Evolutionary conservation across 2,113 vertebrate species (phyloP).

Genomic region (Ceratotherium simum): DNA sequence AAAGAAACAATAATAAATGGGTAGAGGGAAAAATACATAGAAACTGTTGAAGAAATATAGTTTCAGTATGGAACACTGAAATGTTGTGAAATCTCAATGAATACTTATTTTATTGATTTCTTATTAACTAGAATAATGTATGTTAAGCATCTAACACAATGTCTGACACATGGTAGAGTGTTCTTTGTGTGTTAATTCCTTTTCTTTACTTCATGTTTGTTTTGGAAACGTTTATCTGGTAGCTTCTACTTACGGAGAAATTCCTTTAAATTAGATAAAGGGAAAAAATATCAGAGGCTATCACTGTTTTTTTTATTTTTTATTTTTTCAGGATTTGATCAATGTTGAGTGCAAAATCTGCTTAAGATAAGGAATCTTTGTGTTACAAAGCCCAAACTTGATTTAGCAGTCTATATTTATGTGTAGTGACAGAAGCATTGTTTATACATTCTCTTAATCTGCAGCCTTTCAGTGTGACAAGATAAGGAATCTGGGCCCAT

Average conservation of each 20-base stretch:
- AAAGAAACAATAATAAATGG: not conserved
- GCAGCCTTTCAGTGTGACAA: constrained; percentile 84
- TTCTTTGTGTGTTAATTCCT: not conserved
- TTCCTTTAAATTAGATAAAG: constrained; percentile 76
- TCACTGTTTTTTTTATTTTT: constrained; percentile 50
- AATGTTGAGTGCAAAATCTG: constrained; percentile 80
- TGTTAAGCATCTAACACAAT: not conserved
- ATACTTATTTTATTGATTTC: constrained; percentile 70
- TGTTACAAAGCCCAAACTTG: constrained; percentile 85
- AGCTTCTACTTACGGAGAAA: constrained; percentile 73
- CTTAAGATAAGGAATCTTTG: constrained; percentile 79
- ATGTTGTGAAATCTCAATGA: constrained; percentile 80
- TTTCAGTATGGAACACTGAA: constrained; percentile 73
- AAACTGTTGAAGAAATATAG: not conserved
- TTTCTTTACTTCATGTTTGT: constrained; percentile 35
- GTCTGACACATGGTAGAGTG: not conserved
- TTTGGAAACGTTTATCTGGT: constrained; percentile 85
- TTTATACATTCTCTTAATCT: constrained; percentile 90
- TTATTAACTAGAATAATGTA: not conserved
- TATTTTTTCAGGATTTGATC: constrained; percentile 67
- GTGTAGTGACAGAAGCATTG: constrained; percentile 85
- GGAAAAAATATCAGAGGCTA: constrained; percentile 69
- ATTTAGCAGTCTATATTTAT: constrained; percentile 87
- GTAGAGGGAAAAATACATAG: not conserved
- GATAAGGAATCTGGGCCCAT: constrained; percentile 86